Base-by-base conservation (phyloP, 2,797 vertebrate species). In the Gouania willdenowi region DNA sequence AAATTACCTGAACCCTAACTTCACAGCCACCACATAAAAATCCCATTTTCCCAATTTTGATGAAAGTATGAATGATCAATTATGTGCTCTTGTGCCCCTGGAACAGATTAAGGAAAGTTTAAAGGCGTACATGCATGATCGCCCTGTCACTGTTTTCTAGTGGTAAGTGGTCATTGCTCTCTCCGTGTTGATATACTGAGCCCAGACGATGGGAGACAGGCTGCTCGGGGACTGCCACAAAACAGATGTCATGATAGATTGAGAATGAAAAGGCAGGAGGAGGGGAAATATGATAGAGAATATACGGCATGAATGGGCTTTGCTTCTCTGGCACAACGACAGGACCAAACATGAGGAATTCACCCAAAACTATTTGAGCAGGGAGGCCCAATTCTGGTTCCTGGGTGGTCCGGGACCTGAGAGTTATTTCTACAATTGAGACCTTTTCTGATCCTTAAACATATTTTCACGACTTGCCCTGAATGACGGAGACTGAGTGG, bases 361-460 rank as follows among this genome's bases (percentile, higher is more conserved):
- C 56, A 67, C 48, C 48, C 54, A 68, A 80, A 79, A n/a, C 62
- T 67, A 61, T 81, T 82, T 72, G 37, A 70, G 25, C 77, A 68
- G 62, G 54, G 70, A 75, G 69, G 64, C 60, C 41, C 54, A 59
- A 60, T 48, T 57, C 65, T 32, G 54, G 57, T 66, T 26, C 51
- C 62, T 79, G 82, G 83, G 84, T 88, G 88, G 86, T 87, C 87
- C 31, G 13, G 9, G 44, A 75, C 72, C 71, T 40, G 67, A 61
- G 64, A 64, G 69, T 72, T 34, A 59, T 60, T 72, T 58, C 25
- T 42, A 50, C 58, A 64, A 46, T 21, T 32, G 26, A 57, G 45
- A 69, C 67, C 44, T 46, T 43, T 53, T 79, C 55, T 43, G 51
- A 53, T 58, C 14, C 51, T 51, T 23, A 39, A 22, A 23, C 29